Conservation (phyloP, 2,888 invertebrate genomes). For the Teinopalpus imperialis region DNA sequence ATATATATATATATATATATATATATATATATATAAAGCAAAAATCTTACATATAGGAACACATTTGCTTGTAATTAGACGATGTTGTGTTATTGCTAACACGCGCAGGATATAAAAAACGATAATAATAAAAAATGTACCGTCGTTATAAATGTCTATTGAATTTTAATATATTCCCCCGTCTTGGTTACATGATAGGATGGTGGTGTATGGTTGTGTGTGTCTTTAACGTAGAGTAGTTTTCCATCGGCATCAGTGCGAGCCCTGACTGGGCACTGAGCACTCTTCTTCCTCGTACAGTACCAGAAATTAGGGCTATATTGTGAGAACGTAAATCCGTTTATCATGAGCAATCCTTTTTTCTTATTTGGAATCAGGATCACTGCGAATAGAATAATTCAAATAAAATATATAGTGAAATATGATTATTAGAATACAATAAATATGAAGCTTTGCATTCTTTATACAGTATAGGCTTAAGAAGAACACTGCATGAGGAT, state of each 20-base stretch:
- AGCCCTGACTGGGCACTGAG: slow-evolving; percentile 42
- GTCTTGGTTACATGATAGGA: slow-evolving; percentile 37
- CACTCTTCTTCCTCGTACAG: slow-evolving; percentile 48
- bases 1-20: too few species aligned
- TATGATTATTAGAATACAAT: too few species aligned
- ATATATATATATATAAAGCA: too few species aligned
- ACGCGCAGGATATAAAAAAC: too few species aligned
- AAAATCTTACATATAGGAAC: too few species aligned
- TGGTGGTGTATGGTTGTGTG: slow-evolving; percentile 47
- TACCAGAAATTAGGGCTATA: slow-evolving; percentile 51
- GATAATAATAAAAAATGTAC: too few species aligned
- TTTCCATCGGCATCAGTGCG: slow-evolving; percentile 38
- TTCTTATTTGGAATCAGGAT: slow-evolving; percentile 43
- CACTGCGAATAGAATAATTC: slow-evolving; percentile 2
- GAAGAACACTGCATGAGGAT: too few species aligned
- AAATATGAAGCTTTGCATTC: too few species aligned
- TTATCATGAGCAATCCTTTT: slow-evolving; percentile 50
- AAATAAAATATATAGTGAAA: background rate
- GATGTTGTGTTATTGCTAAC: too few species aligned
- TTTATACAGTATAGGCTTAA: too few species aligned
- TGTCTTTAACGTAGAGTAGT: slow-evolving; percentile 35
- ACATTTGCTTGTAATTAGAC: too few species aligned
- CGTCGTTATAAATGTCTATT: too few species aligned
- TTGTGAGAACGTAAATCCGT: slow-evolving; percentile 51
- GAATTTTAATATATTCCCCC: slow-evolving; percentile 41